Conservation (phyloP, 2,888 invertebrate genomes). For the Eristalinus sepulchralis region DNA sequence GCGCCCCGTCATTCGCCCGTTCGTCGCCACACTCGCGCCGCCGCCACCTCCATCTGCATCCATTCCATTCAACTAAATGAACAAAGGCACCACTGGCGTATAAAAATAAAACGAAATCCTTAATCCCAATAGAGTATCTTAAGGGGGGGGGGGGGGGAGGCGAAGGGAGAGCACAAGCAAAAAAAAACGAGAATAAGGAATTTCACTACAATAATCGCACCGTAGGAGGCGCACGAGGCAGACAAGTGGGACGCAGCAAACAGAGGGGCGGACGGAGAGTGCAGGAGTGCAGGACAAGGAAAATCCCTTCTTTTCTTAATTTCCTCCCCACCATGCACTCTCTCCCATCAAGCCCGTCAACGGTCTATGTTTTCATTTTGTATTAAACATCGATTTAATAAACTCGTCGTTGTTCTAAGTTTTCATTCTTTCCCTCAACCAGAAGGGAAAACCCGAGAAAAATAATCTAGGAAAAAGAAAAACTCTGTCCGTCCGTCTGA, state of each 20-base stretch:
- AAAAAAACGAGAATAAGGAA: not conserved
- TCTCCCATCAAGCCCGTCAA: not conserved
- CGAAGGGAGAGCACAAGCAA: not conserved
- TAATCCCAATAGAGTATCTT: constrained; percentile 54
- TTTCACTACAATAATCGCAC: constrained; percentile 31
- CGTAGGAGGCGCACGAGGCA: constrained; percentile 6
- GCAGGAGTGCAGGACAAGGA: constrained; percentile 8
- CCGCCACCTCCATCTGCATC: constrained; percentile 44
- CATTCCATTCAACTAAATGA: constrained; percentile 75
- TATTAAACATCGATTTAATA: constrained; percentile 69
- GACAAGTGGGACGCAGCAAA: not conserved
- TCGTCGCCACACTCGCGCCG: not conserved
- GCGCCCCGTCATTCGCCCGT: not conserved
- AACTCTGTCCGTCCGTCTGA: constrained; percentile 55
- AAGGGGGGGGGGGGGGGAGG: not conserved
- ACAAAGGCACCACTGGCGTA: constrained; percentile 32
- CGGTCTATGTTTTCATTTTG: constrained; percentile 55
- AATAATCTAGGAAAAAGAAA: constrained; percentile 17
- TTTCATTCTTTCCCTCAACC: constrained; percentile 36
- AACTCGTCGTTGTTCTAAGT: constrained; percentile 51
- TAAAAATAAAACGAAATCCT: constrained; percentile 56
- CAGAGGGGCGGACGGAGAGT: not conserved
- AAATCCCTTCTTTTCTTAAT: constrained; percentile 41
- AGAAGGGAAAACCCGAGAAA: not conserved
- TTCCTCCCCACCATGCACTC: not conserved